phyloP scores from a whole-genome alignment of 2,113 vertebrate species.

The Ariopsis seemanni region DNA sequence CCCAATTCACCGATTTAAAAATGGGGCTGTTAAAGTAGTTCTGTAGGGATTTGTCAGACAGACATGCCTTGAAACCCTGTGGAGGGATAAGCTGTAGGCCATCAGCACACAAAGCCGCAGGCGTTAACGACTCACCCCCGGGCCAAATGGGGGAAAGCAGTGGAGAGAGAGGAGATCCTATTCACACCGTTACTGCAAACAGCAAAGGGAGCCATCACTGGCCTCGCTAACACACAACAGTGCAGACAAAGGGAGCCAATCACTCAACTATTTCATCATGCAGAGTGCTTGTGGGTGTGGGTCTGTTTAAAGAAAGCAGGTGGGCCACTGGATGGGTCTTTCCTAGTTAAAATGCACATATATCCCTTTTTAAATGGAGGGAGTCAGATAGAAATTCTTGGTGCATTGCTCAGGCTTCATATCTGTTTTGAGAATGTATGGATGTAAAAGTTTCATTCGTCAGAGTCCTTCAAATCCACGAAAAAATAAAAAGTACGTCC shows the following conservation, averaged over 20 bases:
- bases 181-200: conserved; percentile 64
- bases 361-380: neutral
- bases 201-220: conserved; percentile 57
- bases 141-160: conserved; percentile 48
- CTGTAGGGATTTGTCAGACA: conserved; percentile 33
- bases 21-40: conserved; percentile 2
- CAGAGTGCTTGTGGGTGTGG: conserved; percentile 33
- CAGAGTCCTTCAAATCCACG: neutral
- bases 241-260: conserved; percentile 64
- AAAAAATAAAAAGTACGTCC: neutral
- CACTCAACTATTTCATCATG: conserved; percentile 47
- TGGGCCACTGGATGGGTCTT: conserved; percentile 16
- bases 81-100: conserved; percentile 40
- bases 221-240: conserved; percentile 59
- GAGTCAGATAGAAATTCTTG: neutral
- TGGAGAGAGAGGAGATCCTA: conserved; percentile 38
- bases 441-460: neutral
- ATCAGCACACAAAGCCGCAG: conserved; percentile 61
- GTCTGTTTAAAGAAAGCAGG: conserved; percentile 32
- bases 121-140: conserved; percentile 62
- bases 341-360: conserved; percentile 31
- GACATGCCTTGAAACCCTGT: conserved; percentile 38
- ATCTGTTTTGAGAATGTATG: neutral
- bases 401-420: neutral
- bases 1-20: conserved; percentile 6